Conservation (phyloP, 2,113 vertebrate genomes). For the Oxyura jamaicensis region DNA sequence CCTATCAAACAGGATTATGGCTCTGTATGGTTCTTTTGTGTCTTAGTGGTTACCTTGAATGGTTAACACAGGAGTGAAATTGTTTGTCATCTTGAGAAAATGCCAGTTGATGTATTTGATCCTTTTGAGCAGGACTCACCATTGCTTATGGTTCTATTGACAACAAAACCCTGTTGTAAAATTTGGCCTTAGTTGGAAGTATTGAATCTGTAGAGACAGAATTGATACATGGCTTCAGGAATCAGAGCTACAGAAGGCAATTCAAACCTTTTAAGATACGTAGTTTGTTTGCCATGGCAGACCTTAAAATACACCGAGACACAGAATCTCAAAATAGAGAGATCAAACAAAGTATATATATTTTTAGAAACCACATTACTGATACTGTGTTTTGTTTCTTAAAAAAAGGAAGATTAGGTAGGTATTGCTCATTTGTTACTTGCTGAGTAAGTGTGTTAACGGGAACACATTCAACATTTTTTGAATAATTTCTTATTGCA, state of each 20-base stretch:
- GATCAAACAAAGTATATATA: background rate
- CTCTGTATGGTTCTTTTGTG: background rate
- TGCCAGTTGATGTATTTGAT: background rate
- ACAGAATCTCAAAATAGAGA: background rate
- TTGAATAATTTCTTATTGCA: background rate
- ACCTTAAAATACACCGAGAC: background rate
- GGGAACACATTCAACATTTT: background rate
- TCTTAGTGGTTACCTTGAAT: background rate
- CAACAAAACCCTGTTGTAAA: background rate
- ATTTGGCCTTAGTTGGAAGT: background rate
- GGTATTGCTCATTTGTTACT: background rate
- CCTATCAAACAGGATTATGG: background rate
- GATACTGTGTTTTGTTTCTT: background rate
- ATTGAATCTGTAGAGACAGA: background rate
- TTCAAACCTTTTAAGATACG: background rate
- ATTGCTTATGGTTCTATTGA: background rate
- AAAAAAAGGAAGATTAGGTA: background rate
- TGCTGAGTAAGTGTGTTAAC: background rate
- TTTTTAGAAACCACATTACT: background rate
- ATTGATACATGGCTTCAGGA: background rate
- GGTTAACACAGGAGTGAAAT: background rate
- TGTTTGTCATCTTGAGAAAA: background rate
- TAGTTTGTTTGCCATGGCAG: background rate
- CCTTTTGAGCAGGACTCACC: background rate
- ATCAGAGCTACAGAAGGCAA: background rate